These are phyloP conservation scores for Hyles euphorbiae DNA, from an alignment of 1,140 invertebrate species.

Conservation along the genomic window DNA sequence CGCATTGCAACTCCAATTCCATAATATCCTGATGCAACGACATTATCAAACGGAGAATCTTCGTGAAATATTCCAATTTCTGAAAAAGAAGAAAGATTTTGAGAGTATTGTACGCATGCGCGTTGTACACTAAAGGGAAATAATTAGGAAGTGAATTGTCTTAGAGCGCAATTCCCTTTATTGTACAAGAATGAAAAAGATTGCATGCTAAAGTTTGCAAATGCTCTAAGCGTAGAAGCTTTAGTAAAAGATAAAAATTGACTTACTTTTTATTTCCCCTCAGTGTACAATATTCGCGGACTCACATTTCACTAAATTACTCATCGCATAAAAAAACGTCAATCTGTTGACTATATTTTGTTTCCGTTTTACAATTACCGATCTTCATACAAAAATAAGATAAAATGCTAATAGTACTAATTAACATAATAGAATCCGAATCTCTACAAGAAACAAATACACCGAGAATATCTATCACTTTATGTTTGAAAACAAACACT, in stretches of 20 bases:
- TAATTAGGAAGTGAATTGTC: constrained; percentile 37
- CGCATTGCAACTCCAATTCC: constrained; percentile 52
- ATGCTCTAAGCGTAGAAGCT: constrained; percentile 65
- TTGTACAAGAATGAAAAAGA: constrained; percentile 41
- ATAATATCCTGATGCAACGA: constrained; percentile 61
- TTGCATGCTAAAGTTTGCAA: constrained; percentile 37
- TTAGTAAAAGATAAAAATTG: constrained; percentile 36
- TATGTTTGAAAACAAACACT: no score
- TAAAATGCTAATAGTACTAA: no score
- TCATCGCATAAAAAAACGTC: no score
- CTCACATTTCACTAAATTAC: not conserved
- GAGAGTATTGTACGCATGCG: no score
- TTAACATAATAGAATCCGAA: no score
- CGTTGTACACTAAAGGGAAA: constrained; percentile 6
- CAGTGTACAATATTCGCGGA: constrained; percentile 62
- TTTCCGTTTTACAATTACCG: no score
- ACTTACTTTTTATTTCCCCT: constrained; percentile 63
- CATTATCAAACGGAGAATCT: constrained; percentile 63
- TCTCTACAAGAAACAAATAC: no score
- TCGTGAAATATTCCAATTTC: constrained; percentile 66
- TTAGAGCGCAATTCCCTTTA: constrained; percentile 72
- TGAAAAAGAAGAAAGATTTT: constrained; percentile 32
- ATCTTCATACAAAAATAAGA: no score
- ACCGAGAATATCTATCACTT: no score
- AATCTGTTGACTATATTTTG: no score